A percentile compares a stretch with the other conserved stretches of the same genome.
Evolutionary conservation across 2,888 invertebrate genomes (phyloP).

Genomic region (Venusia cambrica): DNA sequence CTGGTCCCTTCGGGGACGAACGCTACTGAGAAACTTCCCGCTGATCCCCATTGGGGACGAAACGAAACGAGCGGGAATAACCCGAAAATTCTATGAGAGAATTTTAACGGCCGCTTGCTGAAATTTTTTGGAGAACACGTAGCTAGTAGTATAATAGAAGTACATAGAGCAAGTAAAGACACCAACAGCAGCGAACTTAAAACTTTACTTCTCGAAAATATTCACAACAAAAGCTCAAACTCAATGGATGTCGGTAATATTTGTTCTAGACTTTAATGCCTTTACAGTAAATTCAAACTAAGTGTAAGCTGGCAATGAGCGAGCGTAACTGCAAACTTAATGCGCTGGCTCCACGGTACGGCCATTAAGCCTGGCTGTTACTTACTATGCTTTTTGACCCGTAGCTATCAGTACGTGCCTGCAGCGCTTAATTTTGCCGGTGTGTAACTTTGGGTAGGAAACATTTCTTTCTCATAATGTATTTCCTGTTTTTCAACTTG

Average conservation of each 20-base stretch:
- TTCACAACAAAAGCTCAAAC: conserved; percentile 20
- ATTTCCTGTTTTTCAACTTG: conserved; percentile 22
- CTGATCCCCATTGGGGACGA: too few relatives aligned
- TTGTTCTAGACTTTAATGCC: conserved; percentile 13
- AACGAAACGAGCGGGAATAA: too few relatives aligned
- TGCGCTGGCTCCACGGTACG: conserved; percentile 15
- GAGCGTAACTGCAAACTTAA: conserved; percentile 21
- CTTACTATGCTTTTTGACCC: conserved; percentile 20
- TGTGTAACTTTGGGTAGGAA: conserved; percentile 22
- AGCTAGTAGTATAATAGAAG: too few relatives aligned
- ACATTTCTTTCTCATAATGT: conserved; percentile 21
- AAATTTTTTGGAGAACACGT: too few relatives aligned
- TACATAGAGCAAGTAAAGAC: too few relatives aligned
- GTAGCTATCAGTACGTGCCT: conserved; percentile 21
- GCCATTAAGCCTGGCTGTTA: conserved; percentile 24
- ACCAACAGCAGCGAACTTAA: too few relatives aligned
- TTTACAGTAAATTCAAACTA: conserved; percentile 15
- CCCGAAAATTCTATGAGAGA: too few relatives aligned
- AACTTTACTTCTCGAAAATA: too few relatives aligned
- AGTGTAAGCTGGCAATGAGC: conserved; percentile 23
- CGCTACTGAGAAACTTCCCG: too few relatives aligned
- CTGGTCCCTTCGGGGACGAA: too few relatives aligned
- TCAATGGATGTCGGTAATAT: too few relatives aligned
- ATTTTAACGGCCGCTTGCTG: too few relatives aligned
- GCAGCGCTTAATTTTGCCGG: conserved; percentile 15